Evolutionary conservation across 2,888 invertebrate genomes (phyloP), one percentile per base, ranked within the genome.

Genomic region (Bombyx huttoni): DNA sequence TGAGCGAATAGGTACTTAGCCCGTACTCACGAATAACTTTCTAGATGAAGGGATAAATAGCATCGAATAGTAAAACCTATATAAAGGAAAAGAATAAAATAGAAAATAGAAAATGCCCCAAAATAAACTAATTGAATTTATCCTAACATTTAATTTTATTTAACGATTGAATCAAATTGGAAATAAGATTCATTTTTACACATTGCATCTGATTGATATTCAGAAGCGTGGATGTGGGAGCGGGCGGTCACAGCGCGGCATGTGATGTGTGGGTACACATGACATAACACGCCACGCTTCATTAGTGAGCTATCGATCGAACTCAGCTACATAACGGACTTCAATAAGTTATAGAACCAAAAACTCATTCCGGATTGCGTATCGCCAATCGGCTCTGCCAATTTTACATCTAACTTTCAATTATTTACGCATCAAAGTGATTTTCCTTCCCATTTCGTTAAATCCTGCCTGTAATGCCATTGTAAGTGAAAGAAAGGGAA

Each of bases 231-330:
- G 14, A 9, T 49, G 14, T 34, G 13, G 13, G 10, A 49, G 47
- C n/a, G 51, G 13, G 46, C 52, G 49, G 14, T 14, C 3, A 35
- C 45, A 35, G 34, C 24, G 47, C 52, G 48, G 52, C 47, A 45
- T 48, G 48, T 52, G 52, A 48, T 49, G 50, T 48, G 35, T 50
- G 13, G 52, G 53, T 51, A 52, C 40, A 46, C 48, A 54, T 45
- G 68, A 66, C 69, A 72, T 67, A 47, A 50, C 33, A 63, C 70
- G 72, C 75, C 72, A 74, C 61, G 70, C 64, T 75, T 82, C 82
- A 82, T 83, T 83, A 82, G 75, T 68, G 70, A 61, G 62, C 67
- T 77, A 81, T 81, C 74, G 80, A 81, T 78, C 76, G 67, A 50
- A 52, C 57, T 54, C 34, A 50, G 40, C 47, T 49, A 47, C 46